phyloP scores from a whole-genome alignment of 2,888 invertebrate species.

The Lissonota sp. region DNA sequence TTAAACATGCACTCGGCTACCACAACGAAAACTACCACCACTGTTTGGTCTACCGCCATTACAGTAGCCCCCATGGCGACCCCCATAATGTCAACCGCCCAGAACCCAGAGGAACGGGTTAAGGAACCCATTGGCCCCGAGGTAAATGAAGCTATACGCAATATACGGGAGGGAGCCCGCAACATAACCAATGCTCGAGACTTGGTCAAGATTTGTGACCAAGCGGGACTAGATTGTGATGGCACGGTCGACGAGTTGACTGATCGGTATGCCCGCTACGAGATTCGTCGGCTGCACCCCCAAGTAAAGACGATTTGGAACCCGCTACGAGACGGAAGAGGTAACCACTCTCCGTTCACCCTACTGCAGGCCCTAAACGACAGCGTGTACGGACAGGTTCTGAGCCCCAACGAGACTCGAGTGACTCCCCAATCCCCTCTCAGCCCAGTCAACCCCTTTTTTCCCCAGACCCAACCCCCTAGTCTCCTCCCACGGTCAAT shows the following conservation, averaged over 20 bases:
- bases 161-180: background rate
- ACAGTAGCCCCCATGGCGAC: background rate
- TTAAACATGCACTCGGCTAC: no score
- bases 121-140: background rate
- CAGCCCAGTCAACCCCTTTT: no score
- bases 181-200: background rate
- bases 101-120: no score
- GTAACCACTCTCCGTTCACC: background rate
- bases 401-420: no score
- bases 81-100: no score
- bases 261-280: constrained; percentile 1
- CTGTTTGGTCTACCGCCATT: background rate
- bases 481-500: no score
- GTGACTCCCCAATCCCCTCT: no score
- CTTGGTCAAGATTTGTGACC: constrained; percentile 6
- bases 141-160: background rate
- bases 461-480: no score
- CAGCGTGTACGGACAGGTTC: no score
- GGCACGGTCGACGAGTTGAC: background rate
- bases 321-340: background rate
- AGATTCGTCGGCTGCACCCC: background rate
- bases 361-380: background rate
- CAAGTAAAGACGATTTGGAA: background rate
- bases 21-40: background rate
- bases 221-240: background rate